These are phyloP conservation scores for Bombus superbus DNA, from an alignment of 1,140 invertebrate species.

Conservation along the genomic window DNA sequence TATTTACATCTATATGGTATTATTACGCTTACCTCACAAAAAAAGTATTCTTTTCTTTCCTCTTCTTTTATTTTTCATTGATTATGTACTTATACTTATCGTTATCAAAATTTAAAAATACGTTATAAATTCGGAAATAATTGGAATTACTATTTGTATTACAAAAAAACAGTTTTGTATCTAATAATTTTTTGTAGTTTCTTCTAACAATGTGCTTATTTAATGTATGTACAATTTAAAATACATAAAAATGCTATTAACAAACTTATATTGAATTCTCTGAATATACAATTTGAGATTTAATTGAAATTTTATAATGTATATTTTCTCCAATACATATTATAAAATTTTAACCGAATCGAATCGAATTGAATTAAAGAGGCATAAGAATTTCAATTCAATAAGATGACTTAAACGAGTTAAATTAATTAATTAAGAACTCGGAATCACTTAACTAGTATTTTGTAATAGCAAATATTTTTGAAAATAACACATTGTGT, in stretches of 20 bases:
- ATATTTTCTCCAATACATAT: not conserved
- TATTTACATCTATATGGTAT: too few relatives aligned
- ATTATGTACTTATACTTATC: not conserved
- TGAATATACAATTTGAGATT: too few relatives aligned
- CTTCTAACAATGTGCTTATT: not conserved
- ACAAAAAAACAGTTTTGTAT: not conserved
- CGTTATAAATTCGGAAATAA: not conserved
- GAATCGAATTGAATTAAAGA: too few relatives aligned
- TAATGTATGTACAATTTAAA: conserved; percentile 37
- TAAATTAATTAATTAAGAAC: not conserved
- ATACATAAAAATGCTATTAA: conserved; percentile 18
- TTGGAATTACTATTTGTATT: not conserved
- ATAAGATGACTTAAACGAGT: not conserved
- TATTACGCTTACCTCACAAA: not conserved
- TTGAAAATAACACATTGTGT: conserved; percentile 12
- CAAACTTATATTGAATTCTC: not conserved
- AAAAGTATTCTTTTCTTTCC: not conserved
- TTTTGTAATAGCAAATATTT: conserved; percentile 8
- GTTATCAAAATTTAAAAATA: conserved; percentile 6
- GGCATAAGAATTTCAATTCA: not conserved
- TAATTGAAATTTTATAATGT: not conserved
- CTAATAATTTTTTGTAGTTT: conserved; percentile 3
- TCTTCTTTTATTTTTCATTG: not conserved
- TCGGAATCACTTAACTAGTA: not conserved
- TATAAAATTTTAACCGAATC: not conserved